Conservation (phyloP, 2,113 vertebrate species). For the Atractosteus spatula region DNA sequence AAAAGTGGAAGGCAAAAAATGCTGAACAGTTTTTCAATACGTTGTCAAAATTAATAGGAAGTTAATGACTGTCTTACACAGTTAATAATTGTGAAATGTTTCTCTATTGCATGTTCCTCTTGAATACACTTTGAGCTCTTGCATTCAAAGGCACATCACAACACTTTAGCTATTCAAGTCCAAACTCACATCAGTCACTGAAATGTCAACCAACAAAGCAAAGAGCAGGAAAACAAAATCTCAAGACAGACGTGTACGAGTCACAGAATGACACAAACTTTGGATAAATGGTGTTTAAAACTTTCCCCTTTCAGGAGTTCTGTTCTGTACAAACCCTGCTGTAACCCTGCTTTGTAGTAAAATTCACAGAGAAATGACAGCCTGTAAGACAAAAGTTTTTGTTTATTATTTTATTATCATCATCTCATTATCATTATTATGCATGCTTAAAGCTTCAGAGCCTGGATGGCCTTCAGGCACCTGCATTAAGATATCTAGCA, state of each 20-base stretch:
- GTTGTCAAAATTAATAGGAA: too few relatives aligned
- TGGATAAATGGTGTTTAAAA: conserved; percentile 21
- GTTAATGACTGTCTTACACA: too few relatives aligned
- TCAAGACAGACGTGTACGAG: conserved; percentile 43
- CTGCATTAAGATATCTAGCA: conserved; percentile 22
- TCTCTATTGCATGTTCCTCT: too few relatives aligned
- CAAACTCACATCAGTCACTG: conserved; percentile 47
- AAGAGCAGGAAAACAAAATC: conserved; percentile 48
- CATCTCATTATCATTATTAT: conserved; percentile 20
- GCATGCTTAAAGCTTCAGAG: conserved; percentile 44
- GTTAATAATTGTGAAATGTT: too few relatives aligned
- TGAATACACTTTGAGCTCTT: too few relatives aligned
- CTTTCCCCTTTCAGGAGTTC: conserved; percentile 6
- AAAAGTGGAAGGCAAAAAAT: too few relatives aligned
- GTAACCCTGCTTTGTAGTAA: conserved; percentile 37
- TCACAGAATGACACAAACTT: conserved; percentile 38
- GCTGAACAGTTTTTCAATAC: too few relatives aligned
- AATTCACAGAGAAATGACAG: conserved; percentile 55
- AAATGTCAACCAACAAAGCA: conserved; percentile 55
- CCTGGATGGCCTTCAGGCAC: conserved; percentile 33
- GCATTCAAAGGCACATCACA: conserved; percentile 14
- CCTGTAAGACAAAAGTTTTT: conserved; percentile 30
- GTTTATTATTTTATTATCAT: conserved; percentile 37
- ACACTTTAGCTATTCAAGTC: conserved; percentile 39
- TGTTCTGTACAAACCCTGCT: too few relatives aligned